Evolutionary conservation across 2,888 invertebrate species (phyloP).

Genomic region (Sinodicranocentrus sp.): DNA sequence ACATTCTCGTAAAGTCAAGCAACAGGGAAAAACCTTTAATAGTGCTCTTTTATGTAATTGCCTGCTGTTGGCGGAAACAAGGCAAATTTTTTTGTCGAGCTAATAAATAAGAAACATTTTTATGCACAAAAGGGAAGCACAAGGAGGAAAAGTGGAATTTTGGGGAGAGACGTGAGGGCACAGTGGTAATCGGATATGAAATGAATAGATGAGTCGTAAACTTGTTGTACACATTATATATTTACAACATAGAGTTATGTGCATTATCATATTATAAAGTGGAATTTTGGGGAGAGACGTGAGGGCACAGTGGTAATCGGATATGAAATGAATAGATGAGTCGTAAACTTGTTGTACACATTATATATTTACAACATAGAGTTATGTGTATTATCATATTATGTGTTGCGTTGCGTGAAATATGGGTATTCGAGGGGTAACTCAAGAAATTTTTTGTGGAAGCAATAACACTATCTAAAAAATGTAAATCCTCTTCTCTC

Average conservation of each 20-base stretch:
- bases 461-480: too few species aligned
- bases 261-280: constrained; percentile 27
- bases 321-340: constrained; percentile 42
- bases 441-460: constrained; percentile 28
- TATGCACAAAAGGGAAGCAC: constrained; percentile 9
- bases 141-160: not conserved
- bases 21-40: constrained; percentile 55
- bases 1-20: constrained; percentile 5
- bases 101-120: constrained; percentile 46
- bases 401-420: constrained; percentile 56
- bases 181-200: constrained; percentile 41
- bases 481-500: too few species aligned
- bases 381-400: constrained; percentile 39
- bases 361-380: constrained; percentile 26
- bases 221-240: constrained; percentile 16
- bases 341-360: constrained; percentile 45
- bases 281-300: not conserved
- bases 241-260: constrained; percentile 36
- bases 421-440: constrained; percentile 32
- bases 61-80: constrained; percentile 47
- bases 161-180: not conserved
- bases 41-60: constrained; percentile 31
- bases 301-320: constrained; percentile 30
- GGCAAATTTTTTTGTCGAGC: constrained; percentile 46
- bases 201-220: constrained; percentile 54